These are phyloP conservation scores for Meda fulgida DNA, from an alignment of 2,797 vertebrate genomes.

Conservation along the genomic window DNA sequence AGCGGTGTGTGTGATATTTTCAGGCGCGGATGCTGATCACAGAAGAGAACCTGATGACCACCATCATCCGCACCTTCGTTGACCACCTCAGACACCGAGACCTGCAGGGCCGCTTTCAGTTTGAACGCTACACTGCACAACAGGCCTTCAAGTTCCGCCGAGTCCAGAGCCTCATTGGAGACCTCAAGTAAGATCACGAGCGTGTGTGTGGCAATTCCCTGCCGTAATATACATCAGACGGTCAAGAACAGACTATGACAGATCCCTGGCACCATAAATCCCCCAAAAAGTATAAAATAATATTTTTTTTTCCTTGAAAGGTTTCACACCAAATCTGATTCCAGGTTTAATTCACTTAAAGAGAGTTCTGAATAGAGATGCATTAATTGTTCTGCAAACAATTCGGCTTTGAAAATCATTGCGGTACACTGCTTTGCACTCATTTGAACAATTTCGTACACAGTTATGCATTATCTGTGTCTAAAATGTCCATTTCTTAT, in stretches of 20 bases:
- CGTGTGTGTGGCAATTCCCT: background rate
- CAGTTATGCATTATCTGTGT: background rate
- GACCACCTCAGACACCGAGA: conserved; percentile 93
- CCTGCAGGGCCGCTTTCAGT: conserved; percentile 93
- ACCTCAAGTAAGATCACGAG: conserved; percentile 84
- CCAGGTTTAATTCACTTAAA: too few species aligned
- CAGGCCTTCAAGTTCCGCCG: conserved; percentile 96
- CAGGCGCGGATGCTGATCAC: conserved; percentile 96
- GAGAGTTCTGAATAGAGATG: too few species aligned
- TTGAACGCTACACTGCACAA: conserved; percentile 93
- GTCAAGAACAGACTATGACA: too few species aligned
- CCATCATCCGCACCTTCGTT: conserved; percentile 94
- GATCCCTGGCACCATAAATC: too few species aligned
- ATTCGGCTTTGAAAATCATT: too few species aligned
- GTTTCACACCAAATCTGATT: too few species aligned
- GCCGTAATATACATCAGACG: too few species aligned
- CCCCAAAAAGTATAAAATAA: too few species aligned
- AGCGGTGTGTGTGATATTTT: background rate
- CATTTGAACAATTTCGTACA: background rate
- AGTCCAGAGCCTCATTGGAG: conserved; percentile 94
- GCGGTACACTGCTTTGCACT: too few species aligned
- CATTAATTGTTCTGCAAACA: too few species aligned
- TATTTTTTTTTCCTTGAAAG: too few species aligned
- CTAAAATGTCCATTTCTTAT: background rate
- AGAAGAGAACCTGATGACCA: conserved; percentile 93